Evolutionary conservation across 2,113 vertebrate genomes (phyloP).

Genomic region (Actenoides lindsayi): DNA sequence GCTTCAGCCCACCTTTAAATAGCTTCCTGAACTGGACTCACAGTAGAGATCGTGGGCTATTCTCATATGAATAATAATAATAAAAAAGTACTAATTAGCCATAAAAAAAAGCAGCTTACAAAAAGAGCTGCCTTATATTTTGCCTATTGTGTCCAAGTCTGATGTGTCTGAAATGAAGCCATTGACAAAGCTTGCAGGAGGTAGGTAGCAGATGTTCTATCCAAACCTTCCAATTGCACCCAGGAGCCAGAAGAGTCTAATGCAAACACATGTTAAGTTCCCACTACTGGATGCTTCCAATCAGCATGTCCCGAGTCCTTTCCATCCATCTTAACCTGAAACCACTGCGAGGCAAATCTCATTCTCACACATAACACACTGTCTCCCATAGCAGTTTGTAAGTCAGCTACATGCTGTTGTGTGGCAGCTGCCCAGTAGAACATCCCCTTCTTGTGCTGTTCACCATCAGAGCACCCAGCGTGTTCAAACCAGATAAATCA

Average conservation of each 20-base stretch:
- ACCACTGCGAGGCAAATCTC: rapidly evolving
- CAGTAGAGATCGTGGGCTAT: neutral
- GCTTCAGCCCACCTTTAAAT: neutral
- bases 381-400: too few species aligned
- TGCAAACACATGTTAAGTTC: rapidly evolving
- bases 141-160: neutral
- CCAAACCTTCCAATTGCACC: neutral
- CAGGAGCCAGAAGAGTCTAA: neutral
- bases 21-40: neutral
- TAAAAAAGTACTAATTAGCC: neutral
- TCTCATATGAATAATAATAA: neutral
- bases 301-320: neutral
- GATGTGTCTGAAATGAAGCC: neutral
- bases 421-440: neutral
- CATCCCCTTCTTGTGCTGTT: neutral
- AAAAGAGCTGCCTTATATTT: neutral
- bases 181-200: neutral
- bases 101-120: neutral
- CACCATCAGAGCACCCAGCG: neutral
- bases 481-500: neutral
- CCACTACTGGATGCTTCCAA: neutral
- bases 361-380: neutral
- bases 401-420: rapidly evolving
- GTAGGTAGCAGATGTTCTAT: neutral
- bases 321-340: neutral